Conservation (phyloP, 2,797 vertebrate genomes). For the Pelochelys cantorii region DNA sequence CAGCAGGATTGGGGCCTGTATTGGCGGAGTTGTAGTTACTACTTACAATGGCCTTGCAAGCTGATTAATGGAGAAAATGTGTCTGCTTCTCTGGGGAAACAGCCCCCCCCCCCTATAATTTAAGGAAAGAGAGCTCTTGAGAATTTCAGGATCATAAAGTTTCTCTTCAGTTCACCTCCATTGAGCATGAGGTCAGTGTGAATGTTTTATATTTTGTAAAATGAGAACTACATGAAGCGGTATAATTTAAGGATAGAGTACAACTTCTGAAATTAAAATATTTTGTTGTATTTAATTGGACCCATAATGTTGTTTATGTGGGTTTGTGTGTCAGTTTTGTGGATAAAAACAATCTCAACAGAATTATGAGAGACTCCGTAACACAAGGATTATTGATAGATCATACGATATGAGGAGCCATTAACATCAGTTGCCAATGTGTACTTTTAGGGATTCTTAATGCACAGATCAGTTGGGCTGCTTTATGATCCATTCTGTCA, state of each 20-base stretch:
- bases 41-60: background rate
- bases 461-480: conserved; percentile 31
- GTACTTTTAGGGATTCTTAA: conserved; percentile 60
- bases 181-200: background rate
- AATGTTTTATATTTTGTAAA: background rate
- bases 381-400: conserved; percentile 48
- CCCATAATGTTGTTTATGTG: background rate
- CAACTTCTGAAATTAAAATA: background rate
- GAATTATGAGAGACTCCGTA: conserved; percentile 30
- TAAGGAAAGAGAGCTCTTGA: background rate
- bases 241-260: background rate
- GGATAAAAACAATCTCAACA: conserved; percentile 32
- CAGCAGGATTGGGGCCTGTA: background rate
- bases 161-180: background rate
- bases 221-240: background rate
- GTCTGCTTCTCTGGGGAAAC: background rate
- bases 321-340: conserved; percentile 36
- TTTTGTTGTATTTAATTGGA: background rate
- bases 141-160: background rate
- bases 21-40: background rate
- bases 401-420: conserved; percentile 58
- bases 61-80: background rate
- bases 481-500: background rate
- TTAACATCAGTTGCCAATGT: conserved; percentile 47
- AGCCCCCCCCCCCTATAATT: background rate